Base-by-base conservation (phyloP, 2,888 invertebrate species). In the Aleiodes alternator region DNA sequence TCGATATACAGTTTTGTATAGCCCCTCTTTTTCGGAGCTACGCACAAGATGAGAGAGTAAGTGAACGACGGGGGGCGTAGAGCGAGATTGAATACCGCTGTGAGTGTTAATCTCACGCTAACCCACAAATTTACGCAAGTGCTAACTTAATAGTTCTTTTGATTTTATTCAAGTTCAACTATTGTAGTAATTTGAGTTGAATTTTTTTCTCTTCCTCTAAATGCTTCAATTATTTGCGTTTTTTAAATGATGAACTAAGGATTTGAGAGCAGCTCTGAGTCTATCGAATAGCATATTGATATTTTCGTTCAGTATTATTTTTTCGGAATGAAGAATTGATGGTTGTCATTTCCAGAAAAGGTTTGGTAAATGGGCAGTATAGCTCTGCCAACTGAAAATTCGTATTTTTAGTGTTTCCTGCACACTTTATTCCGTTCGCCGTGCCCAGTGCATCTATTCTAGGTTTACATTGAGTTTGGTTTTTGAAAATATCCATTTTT, bases 101-200 rank as follows among this genome's bases (percentile, higher is more conserved):
- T 76, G 82, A 82, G 85, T 85, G 85, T 84, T 84, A 86, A 85
- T 86, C 86, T 84, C 84, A 82, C 83, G 81, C 82, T 84, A 71
- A 73, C 68, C 76, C 66, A 72, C 50, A 76, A 72, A 76, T 69
- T 72, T 68, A 76, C 76, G 72, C 76, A 76, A 76, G 76, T 76
- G 76, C 72, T 68, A 76, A 76, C 72, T 76, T 72, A 69, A 76
- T 76, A 76, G 51, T 68, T 68, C 68, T 68, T 68, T 34, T 68
- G 68, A 53, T 51, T 68, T 51, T 34, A 68, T 68, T 68, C 68
- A 51, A 50, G 7, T 11, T 53, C 50, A 68, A 68, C 50, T 50
- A 51, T 12, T 68, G 66, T 43, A 14, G 29, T 61, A 61, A 61
- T 64, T 64, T 51, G 29, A 51, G 29, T 51, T 68, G 1, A 53